phyloP scores from a whole-genome alignment of 2,797 vertebrate species.

The Sebastes reedi region DNA sequence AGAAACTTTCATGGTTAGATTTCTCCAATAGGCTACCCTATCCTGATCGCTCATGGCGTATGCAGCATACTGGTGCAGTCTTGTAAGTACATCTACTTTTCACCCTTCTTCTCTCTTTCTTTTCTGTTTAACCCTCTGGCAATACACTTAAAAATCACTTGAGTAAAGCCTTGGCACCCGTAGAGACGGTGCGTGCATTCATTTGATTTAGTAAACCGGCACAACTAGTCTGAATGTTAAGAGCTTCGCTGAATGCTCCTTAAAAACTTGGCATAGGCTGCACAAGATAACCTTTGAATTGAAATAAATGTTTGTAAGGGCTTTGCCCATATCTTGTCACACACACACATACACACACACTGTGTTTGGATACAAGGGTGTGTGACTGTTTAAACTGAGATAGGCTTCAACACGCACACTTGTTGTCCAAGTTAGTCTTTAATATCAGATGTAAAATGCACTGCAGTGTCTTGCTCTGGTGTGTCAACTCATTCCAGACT shows the following conservation, averaged over 20 bases:
- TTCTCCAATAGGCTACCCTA: background rate
- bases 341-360: background rate
- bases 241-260: background rate
- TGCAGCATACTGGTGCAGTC: conserved; percentile 70
- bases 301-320: background rate
- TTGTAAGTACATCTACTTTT: conserved; percentile 71
- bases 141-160: no score
- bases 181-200: background rate
- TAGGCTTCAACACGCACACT: background rate
- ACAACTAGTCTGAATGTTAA: background rate
- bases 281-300: background rate
- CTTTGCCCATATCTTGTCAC: conserved; percentile 7
- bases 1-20: background rate
- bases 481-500: background rate
- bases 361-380: conserved; percentile 28
- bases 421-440: background rate
- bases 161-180: background rate
- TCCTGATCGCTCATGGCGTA: conserved; percentile 73
- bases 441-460: background rate
- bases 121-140: background rate
- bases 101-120: background rate
- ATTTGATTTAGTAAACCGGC: background rate
- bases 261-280: conserved; percentile 9
- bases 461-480: background rate
- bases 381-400: conserved; percentile 34